phyloP scores from a whole-genome alignment of 2,113 vertebrate species.

The Aleadryas rufinucha region DNA sequence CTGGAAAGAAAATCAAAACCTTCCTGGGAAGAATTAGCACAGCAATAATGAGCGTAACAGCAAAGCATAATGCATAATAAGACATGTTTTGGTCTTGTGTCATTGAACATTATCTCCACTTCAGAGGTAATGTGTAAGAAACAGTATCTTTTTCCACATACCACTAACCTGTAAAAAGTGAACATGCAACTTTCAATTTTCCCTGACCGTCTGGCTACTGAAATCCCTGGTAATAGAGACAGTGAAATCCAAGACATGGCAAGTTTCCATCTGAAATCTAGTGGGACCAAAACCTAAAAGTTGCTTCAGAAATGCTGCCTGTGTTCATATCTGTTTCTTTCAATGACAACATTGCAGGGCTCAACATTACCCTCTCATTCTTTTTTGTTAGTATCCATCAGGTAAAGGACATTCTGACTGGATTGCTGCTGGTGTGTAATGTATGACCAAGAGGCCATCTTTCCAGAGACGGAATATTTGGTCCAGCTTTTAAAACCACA shows the following conservation, averaged over 20 bases:
- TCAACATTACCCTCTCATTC: background rate
- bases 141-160: background rate
- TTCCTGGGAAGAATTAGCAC: constrained; percentile 32
- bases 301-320: background rate
- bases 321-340: background rate
- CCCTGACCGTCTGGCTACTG: constrained; percentile 12
- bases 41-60: background rate
- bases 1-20: constrained; percentile 40
- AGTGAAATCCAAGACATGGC: background rate
- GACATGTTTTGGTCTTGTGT: constrained; percentile 23
- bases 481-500: background rate
- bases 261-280: constrained; percentile 33
- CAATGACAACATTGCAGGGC: background rate
- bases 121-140: constrained; percentile 1
- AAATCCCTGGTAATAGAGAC: background rate
- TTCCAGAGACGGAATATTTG: background rate
- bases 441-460: background rate
- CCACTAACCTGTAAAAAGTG: constrained; percentile 16
- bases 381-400: background rate
- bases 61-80: constrained; percentile 12
- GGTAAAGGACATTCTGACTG: background rate
- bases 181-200: constrained; percentile 10
- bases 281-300: constrained; percentile 12
- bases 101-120: constrained; percentile 20
- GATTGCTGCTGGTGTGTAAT: background rate